Conservation (phyloP, 2,888 invertebrate species). For the Drosophila pegasa region DNA sequence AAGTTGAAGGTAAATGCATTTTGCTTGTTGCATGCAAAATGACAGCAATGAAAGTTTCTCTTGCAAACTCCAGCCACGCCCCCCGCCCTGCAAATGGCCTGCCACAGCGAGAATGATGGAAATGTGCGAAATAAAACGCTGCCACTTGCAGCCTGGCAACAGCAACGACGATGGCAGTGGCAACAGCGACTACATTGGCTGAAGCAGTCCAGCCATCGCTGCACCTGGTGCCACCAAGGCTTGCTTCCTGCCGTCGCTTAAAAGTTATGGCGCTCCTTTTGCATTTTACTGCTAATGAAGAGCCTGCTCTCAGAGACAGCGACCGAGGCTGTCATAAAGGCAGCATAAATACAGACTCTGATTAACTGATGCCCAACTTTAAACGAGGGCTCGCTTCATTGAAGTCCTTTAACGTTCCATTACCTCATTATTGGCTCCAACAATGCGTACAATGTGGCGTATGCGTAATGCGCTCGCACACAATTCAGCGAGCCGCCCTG, state of each 20-base stretch:
- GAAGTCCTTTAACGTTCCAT: conserved; percentile 12
- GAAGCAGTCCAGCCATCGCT: too few relatives aligned
- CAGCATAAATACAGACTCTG: conserved; percentile 19
- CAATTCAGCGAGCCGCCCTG: conserved; percentile 12
- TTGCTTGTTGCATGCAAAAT: conserved; percentile 74
- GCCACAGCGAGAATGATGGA: conserved; percentile 72
- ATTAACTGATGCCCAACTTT: conserved; percentile 31
- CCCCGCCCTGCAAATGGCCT: conserved; percentile 54
- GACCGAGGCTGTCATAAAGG: neutral
- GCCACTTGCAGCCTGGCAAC: conserved; percentile 29
- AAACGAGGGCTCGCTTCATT: conserved; percentile 22
- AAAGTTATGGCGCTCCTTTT: conserved; percentile 31
- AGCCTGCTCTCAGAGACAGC: conserved; percentile 17
- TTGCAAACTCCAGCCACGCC: conserved; percentile 38
- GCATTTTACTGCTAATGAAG: conserved; percentile 67
- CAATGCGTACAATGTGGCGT: conserved; percentile 38
- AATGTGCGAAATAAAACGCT: conserved; percentile 74
- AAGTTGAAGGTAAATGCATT: conserved; percentile 68
- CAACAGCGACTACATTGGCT: too few relatives aligned
- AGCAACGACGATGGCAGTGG: conserved; percentile 41
- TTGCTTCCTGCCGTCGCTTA: neutral
- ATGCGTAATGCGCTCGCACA: conserved; percentile 34
- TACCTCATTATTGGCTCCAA: conserved; percentile 39
- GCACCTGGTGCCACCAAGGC: neutral
- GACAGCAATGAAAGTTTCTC: conserved; percentile 65